Evolutionary conservation across 2,888 invertebrate genomes (phyloP), one percentile per base, ranked within the genome.

Genomic region (Netelia inedita): DNA sequence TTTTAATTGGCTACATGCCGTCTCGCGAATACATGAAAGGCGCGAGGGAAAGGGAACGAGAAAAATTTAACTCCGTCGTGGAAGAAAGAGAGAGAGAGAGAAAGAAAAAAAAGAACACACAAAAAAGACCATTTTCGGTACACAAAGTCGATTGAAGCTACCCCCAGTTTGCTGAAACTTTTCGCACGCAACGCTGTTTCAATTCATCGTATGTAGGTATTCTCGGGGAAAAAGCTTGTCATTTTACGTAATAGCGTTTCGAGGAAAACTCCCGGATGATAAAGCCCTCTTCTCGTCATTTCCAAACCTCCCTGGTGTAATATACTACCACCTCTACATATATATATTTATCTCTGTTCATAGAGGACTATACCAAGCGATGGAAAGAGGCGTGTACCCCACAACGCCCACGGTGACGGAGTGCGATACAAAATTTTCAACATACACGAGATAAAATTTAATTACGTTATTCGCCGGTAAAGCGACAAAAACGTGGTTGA

Each of bases 1-100:
- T 66, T 80, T 73, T 80, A 80, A 80, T 80, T 80, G 73, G 73
- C 46, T 73, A 59, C 59, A 28, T 19, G 46, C 73, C 41, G 72
- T 66, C 21, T 53, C 43, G 66, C 59, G 9, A n/a, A 28, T 35
- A 46, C 68, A 73, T 19, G 19, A 9, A 53, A 41, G 16, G 43
- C 23, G 19, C 43, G 2, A 9, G 65, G n/a, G 16, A 57, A 59
- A 68, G 53, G 41, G 66, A 28, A 14, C 28, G 21, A 1, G n/a
- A 14, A 16, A 16, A 68, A 16, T 28, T 57, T 16, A 68, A 41
- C 55, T 74, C 14, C 1, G 2, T 8, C n/a, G 35, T 53, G 1
- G 5, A 43, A 43, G 5, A 43, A 1, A 6, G 14, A 46, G 66
- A 19, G 46, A 46, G 21, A 50, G 46, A 46, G 66, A 19, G 46